Evolutionary conservation across 1,140 invertebrate species (phyloP).

Genomic region (Cotesia typhae): DNA sequence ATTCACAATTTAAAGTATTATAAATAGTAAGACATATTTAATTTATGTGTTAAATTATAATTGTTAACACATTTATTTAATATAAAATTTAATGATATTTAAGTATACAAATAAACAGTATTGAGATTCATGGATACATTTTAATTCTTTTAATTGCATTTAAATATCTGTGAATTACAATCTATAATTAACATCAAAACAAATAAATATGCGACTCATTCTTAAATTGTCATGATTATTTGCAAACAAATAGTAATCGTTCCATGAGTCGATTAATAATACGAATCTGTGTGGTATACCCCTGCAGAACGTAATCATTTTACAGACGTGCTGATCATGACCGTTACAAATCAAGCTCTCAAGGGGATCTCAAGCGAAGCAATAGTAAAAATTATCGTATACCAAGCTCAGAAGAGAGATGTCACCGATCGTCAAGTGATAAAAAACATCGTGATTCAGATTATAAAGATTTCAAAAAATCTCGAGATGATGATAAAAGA

Average conservation of each 20-base stretch:
- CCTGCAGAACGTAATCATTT: conserved; percentile 67
- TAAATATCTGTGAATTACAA: too few relatives aligned
- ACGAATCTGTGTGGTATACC: conserved; percentile 67
- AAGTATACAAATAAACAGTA: too few relatives aligned
- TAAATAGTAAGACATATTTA: too few relatives aligned
- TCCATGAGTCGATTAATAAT: conserved; percentile 60
- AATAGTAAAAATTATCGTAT: conserved; percentile 47
- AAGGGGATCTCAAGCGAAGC: conserved; percentile 51
- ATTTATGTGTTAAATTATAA: too few relatives aligned
- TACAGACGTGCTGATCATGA: conserved; percentile 63
- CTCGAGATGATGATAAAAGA: conserved; percentile 54
- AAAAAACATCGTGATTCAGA: conserved; percentile 50
- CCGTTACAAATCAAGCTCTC: conserved; percentile 52
- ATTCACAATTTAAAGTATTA: too few relatives aligned
- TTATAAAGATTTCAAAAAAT: conserved; percentile 52
- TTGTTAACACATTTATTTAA: too few relatives aligned
- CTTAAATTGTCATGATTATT: conserved; percentile 15
- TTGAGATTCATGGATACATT: too few relatives aligned
- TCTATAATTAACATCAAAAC: too few relatives aligned
- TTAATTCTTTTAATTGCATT: too few relatives aligned
- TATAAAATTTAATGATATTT: too few relatives aligned
- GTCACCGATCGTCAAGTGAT: conserved; percentile 52
- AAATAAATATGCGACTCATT: too few relatives aligned
- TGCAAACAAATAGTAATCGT: conserved; percentile 29
- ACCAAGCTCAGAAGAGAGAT: conserved; percentile 47